phyloP scores from a whole-genome alignment of 53 echinoderm and acorn worm genomes.

The Echinometra lucunter region DNA sequence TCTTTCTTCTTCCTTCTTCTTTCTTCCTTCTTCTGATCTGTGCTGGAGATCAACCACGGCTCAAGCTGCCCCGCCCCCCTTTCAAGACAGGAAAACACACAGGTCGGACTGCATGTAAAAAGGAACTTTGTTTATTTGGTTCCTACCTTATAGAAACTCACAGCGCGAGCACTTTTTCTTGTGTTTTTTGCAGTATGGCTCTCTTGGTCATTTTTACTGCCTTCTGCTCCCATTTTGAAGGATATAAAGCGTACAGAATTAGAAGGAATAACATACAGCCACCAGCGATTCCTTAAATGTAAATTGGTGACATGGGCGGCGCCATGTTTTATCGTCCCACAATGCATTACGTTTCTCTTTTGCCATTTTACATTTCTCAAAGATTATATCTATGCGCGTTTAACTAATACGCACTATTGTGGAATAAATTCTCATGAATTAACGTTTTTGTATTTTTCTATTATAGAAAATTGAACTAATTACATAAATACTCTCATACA shows the following conservation, averaged over 20 bases:
- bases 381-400: background rate
- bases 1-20: too few species aligned
- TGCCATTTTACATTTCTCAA: background rate
- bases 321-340: conserved; percentile 38
- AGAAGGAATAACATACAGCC: background rate
- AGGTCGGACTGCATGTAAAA: background rate
- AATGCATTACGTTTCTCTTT: background rate
- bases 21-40: too few species aligned
- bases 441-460: background rate
- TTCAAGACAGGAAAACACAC: background rate
- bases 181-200: background rate
- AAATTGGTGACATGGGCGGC: background rate
- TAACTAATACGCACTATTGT: background rate
- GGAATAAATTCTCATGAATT: background rate
- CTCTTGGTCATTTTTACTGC: conserved; percentile 27
- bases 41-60: too few species aligned
- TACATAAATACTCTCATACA: background rate
- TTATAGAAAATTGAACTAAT: background rate
- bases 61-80: background rate
- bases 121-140: background rate
- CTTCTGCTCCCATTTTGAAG: conserved; percentile 31
- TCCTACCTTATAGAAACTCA: conserved; percentile 23
- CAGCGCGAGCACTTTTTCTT: background rate
- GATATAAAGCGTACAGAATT: background rate
- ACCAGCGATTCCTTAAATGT: background rate